Evolutionary conservation across 2,113 vertebrate genomes (phyloP).

Genomic region (Chloropsis hardwickii): DNA sequence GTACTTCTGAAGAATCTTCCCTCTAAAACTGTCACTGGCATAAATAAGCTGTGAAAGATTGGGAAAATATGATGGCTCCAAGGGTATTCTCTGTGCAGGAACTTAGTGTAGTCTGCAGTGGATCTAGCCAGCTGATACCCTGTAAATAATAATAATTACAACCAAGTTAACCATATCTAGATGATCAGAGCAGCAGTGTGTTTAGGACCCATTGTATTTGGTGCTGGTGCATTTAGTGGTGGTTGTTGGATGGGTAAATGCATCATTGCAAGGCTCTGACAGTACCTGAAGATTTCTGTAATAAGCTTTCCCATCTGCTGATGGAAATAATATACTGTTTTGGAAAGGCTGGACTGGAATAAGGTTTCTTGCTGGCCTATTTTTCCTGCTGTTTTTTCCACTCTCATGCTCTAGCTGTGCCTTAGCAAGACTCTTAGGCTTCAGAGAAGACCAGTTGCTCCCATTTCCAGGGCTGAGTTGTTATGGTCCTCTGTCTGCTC

Average conservation of each 20-base stretch:
- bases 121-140: neutral
- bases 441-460: neutral
- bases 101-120: neutral
- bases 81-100: neutral
- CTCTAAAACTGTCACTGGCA: neutral
- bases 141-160: neutral
- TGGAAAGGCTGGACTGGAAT: neutral
- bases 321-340: constrained; percentile 15
- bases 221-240: neutral
- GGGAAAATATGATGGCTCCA: neutral
- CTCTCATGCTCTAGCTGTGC: neutral
- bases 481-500: neutral
- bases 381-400: constrained; percentile 4
- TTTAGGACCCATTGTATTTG: neutral
- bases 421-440: neutral
- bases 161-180: neutral
- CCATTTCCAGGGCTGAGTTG: neutral
- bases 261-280: neutral
- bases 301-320: neutral
- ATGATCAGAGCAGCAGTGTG: neutral
- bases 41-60: neutral
- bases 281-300: neutral
- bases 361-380: constrained; percentile 1
- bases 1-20: neutral
- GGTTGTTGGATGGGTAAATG: neutral